These are phyloP conservation scores for Channa maculata DNA, from an alignment of 2,113 vertebrate species.

Conservation along the genomic window DNA sequence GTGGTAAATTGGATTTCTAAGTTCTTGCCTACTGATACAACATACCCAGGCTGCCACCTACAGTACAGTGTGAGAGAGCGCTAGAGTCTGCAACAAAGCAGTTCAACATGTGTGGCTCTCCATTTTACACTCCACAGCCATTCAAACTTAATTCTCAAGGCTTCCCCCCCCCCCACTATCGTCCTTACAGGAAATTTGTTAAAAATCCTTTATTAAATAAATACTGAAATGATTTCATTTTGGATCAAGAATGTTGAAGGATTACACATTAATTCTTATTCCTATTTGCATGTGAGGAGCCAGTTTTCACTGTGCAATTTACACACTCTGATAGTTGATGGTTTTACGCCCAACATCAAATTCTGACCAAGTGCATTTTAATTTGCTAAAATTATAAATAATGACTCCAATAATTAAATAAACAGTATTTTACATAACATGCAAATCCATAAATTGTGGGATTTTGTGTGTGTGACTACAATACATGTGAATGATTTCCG, in stretches of 20 bases:
- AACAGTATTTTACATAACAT: not conserved
- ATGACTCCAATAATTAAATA: slow-evolving; percentile 1
- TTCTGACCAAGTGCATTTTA: slow-evolving; percentile 13
- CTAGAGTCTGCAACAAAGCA: slow-evolving; percentile 15
- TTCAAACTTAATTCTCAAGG: slow-evolving; percentile 48
- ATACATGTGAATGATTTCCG: not conserved
- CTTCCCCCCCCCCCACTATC: slow-evolving; percentile 44
- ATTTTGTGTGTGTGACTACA: not conserved
- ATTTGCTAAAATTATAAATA: not conserved
- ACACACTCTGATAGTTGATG: slow-evolving; percentile 11
- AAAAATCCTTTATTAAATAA: slow-evolving; percentile 67
- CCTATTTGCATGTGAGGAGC: slow-evolving; percentile 3
- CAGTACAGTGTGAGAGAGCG: slow-evolving; percentile 72
- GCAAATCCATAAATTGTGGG: not conserved
- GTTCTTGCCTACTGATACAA: slow-evolving; percentile 59
- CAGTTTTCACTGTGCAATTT: slow-evolving; percentile 29
- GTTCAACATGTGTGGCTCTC: slow-evolving; percentile 67
- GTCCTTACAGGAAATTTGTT: slow-evolving; percentile 62
- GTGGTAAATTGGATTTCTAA: slow-evolving; percentile 81
- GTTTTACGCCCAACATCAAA: not conserved
- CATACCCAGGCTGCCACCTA: slow-evolving; percentile 85
- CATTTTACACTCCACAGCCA: slow-evolving; percentile 54
- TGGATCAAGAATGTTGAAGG: slow-evolving; percentile 50
- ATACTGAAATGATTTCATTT: slow-evolving; percentile 67
- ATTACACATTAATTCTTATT: slow-evolving; percentile 46